Base-by-base conservation (phyloP, 1,140 invertebrate species). In the Acromyrmex heyeri region DNA sequence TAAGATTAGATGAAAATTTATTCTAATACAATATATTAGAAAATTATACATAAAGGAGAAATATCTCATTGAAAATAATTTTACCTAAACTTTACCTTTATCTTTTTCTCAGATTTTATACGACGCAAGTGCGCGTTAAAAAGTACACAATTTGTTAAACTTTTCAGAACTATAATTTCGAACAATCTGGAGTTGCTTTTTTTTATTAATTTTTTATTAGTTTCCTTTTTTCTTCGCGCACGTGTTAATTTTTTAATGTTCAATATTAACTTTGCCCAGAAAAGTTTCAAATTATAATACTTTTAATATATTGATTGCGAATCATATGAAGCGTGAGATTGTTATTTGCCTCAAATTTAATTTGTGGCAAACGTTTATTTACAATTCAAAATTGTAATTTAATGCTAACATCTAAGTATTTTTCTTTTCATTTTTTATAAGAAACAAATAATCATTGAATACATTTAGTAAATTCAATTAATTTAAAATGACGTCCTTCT, bases 361-460 rank as follows among this genome's bases (percentile, higher is more conserved):
- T 24, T 61, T 38, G 16, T 8, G 2, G 44, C 1, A 27, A 44
- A 61, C 38, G 7, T 24, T 57, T 14, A 24, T 24, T 38, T 76
- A 2, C n/a, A 75, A 59, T 75, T 75, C 12, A 44, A 34, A 73
- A 4, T 59, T 73, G 2, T 38, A 73, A 73, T 73, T 57, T 6
- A 44, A 44, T 8, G 7, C 34, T 38, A 44, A 44, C 2, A 44
- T 44, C 38, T 44, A 38, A 6, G 7, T 38, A 57, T 38, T 59
- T 12, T 21, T 44, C 5, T 1, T 59, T 38, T 75, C 57, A 59
- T 59, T 72, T 75, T 59, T 24, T 44, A 75, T n/a, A 59, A 24
- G 14, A 61, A 44, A 18, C 7, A 5, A 12, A 24, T 27, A 75
- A 12, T 10, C 14, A n/a, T n/a, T 16, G 18, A 64, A n/a, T 44